Evolutionary conservation across 2,888 invertebrate genomes (phyloP), one percentile per base, ranked within the genome.

Genomic region (Lysandra coridon): DNA sequence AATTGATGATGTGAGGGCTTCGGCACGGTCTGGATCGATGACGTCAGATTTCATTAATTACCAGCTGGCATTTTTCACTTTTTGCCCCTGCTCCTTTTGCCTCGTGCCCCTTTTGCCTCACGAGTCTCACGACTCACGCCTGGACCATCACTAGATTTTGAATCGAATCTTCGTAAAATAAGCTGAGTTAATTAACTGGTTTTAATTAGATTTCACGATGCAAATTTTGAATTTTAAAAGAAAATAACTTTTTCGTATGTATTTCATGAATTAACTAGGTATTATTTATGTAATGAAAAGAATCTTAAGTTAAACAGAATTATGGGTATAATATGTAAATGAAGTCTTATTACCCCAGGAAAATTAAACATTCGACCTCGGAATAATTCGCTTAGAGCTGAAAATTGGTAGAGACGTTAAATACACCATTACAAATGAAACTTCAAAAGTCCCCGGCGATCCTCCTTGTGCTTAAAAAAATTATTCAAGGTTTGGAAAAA

Each of bases 21-120:
- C 30, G 33, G 33, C 1, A 37, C 14, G 69, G 69, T 37, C 33
- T 37, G 69, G 33, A 69, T 69, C 69, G 69, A 69, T 69, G 69
- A 37, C 69, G 69, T 37, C 69, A 37, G 69, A 69, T 33, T 69
- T 69, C 37, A 69, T 69, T 69, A 69, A 69, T 69, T 69, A 69
- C 69, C 69, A 37, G 69, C 69, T 5, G 33, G 64, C 64, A 30
- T 33, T 69, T 69, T 69, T 69, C 33, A 33, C 23, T 14, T 69
- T 33, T 69, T 57, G 57, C 53, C 57, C 14, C 57, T 49, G 49
- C 49, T 57, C 57, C 57, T 57, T 57, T 57, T 17, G 57, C 57
- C 57, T 49, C 10, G 49, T 12, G 40, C 33, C 33, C n/a, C 6
- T 69, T 33, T 64, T 12, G 53, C 53, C 53, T 53, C 53, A 37